Evolutionary conservation across 1,140 invertebrate species (phyloP).

Genomic region (Caenorhabditis briggsae): DNA sequence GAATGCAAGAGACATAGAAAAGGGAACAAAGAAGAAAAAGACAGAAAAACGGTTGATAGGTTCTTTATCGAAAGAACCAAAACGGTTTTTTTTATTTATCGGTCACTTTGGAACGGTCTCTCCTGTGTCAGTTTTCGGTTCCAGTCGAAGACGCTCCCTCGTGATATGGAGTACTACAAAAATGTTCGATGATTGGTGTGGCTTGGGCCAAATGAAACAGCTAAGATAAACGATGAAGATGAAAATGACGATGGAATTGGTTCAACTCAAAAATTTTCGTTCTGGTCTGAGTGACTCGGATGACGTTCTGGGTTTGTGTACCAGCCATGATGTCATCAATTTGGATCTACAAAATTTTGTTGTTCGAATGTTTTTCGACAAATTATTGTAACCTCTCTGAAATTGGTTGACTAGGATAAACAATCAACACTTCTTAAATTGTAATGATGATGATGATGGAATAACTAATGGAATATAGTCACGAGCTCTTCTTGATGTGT

Average conservation of each 20-base stretch:
- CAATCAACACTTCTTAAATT: constrained; percentile 28
- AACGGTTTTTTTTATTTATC: background rate
- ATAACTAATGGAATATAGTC: too few species aligned
- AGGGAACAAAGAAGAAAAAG: background rate
- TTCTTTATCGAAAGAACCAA: constrained; percentile 4
- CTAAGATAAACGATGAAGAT: constrained; percentile 1
- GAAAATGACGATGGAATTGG: background rate
- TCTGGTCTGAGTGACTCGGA: background rate
- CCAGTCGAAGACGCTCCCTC: background rate
- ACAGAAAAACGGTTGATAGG: background rate
- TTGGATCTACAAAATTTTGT: constrained; percentile 30
- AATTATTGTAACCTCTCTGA: constrained; percentile 16
- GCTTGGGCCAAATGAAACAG: background rate
- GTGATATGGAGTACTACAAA: constrained; percentile 29
- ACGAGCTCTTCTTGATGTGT: too few species aligned
- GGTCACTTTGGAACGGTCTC: background rate
- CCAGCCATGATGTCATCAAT: background rate
- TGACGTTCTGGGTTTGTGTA: background rate
- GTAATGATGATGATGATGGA: background rate
- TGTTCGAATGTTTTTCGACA: background rate
- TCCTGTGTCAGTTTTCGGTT: constrained; percentile 12
- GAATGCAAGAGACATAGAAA: background rate
- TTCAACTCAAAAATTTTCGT: too few species aligned
- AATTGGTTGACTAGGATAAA: background rate
- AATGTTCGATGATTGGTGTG: constrained; percentile 8